Conservation (phyloP, 2,888 invertebrate species). For the Archips crataeganus region DNA sequence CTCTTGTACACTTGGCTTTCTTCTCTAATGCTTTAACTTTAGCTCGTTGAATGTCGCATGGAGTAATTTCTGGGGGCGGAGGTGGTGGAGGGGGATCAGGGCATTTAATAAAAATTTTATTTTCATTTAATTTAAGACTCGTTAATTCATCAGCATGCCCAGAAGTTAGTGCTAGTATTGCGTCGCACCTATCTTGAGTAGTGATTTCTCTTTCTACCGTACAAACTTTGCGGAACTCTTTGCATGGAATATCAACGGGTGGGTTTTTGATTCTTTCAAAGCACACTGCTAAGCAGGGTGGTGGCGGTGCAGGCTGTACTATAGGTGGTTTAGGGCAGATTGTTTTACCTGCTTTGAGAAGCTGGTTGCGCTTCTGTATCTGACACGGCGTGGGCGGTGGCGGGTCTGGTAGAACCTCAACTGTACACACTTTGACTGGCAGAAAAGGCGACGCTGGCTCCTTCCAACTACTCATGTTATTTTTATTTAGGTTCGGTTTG, state of each 20-base stretch:
- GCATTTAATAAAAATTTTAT: background rate
- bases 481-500: background rate
- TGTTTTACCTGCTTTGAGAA: constrained; percentile 60
- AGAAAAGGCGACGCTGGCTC: background rate
- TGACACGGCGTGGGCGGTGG: constrained; percentile 59
- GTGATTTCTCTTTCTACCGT: constrained; percentile 55
- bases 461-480: constrained; percentile 1
- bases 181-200: constrained; percentile 59
- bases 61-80: constrained; percentile 50
- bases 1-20: constrained; percentile 62
- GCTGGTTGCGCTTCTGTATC: constrained; percentile 56
- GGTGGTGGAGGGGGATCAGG: constrained; percentile 58
- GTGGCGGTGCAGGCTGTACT: constrained; percentile 51
- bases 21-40: constrained; percentile 33
- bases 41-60: constrained; percentile 57
- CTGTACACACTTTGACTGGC: constrained; percentile 35
- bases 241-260: constrained; percentile 44
- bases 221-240: constrained; percentile 53
- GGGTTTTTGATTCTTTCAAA: constrained; percentile 70
- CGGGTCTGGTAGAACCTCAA: constrained; percentile 51
- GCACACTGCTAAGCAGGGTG: constrained; percentile 61
- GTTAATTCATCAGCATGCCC: constrained; percentile 54
- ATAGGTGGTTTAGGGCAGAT: constrained; percentile 60
- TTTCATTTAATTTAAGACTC: constrained; percentile 17
- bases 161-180: constrained; percentile 50